Percentiles rank a stretch among this genome's conserved stretches.
Evolutionary conservation across 1,140 invertebrate genomes (phyloP).

Genomic region (Globodera rostochiensis): DNA sequence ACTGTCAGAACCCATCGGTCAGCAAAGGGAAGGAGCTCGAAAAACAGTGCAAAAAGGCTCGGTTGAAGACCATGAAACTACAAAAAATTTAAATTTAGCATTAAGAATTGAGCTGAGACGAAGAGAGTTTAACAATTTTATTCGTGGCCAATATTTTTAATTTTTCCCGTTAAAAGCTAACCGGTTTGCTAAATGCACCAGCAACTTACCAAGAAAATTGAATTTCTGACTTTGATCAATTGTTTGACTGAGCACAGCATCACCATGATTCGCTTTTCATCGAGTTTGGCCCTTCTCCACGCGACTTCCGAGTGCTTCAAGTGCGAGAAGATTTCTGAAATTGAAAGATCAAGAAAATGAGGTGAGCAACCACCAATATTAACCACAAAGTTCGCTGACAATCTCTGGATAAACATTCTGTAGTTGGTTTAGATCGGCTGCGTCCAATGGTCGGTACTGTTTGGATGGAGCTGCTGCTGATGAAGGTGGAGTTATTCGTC

Average conservation of each 20-base stretch:
- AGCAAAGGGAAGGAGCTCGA: conserved; percentile 33
- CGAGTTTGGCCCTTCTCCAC: conserved; percentile 11
- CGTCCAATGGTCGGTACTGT: conserved; percentile 20
- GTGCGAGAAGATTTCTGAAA: conserved; percentile 22
- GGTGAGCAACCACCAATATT: neutral
- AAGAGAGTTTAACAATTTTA: no score
- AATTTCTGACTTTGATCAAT: conserved; percentile 33
- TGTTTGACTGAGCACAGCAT: conserved; percentile 28
- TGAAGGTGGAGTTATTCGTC: neutral
- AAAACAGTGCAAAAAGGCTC: conserved; percentile 38
- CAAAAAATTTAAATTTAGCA: neutral
- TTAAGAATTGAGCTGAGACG: no score
- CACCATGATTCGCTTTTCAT: conserved; percentile 24
- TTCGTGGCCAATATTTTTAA: conserved; percentile 10
- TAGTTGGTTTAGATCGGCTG: conserved; percentile 24
- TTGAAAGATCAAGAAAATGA: neutral
- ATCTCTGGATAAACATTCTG: conserved; percentile 32
- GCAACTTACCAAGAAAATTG: conserved; percentile 40
- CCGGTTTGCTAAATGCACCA: no score
- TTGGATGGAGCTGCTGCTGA: neutral
- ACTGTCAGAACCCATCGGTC: conserved; percentile 37
- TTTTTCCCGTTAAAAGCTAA: conserved; percentile 14
- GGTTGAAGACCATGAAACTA: conserved; percentile 34
- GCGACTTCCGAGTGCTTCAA: conserved; percentile 7
- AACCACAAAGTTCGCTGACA: conserved; percentile 26